Evolutionary conservation across 2,797 vertebrate genomes (phyloP).

Genomic region (Melanogrammus aeglefinus): DNA sequence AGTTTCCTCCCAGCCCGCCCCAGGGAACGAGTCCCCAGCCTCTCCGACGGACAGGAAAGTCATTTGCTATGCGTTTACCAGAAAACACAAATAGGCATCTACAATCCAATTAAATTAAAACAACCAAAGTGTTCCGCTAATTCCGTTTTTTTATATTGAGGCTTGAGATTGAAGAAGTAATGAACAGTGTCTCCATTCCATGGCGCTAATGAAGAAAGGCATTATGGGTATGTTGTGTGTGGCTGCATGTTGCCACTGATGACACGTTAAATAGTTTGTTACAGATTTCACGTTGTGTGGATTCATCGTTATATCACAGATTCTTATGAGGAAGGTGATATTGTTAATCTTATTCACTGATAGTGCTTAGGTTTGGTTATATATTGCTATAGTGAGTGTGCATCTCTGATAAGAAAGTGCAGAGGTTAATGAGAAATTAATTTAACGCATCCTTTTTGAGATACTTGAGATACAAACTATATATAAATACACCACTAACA

Average conservation of each 20-base stretch:
- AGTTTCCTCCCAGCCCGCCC: background rate
- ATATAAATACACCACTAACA: background rate
- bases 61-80: background rate
- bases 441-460: background rate
- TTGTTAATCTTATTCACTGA: background rate
- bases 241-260: background rate
- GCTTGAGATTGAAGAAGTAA: background rate
- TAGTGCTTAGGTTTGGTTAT: background rate
- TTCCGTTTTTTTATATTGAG: background rate
- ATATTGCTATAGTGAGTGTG: background rate
- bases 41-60: background rate
- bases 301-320: background rate
- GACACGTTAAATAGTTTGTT: background rate
- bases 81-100: background rate
- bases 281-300: background rate
- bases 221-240: background rate
- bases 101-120: background rate
- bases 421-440: background rate
- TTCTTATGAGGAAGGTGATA: background rate
- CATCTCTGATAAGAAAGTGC: background rate
- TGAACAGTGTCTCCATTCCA: background rate
- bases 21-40: background rate
- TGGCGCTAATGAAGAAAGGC: background rate
- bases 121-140: background rate
- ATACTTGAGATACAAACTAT: background rate